Evolutionary conservation across 2,797 vertebrate species (phyloP).

Genomic region (Enteromius viviparus): DNA sequence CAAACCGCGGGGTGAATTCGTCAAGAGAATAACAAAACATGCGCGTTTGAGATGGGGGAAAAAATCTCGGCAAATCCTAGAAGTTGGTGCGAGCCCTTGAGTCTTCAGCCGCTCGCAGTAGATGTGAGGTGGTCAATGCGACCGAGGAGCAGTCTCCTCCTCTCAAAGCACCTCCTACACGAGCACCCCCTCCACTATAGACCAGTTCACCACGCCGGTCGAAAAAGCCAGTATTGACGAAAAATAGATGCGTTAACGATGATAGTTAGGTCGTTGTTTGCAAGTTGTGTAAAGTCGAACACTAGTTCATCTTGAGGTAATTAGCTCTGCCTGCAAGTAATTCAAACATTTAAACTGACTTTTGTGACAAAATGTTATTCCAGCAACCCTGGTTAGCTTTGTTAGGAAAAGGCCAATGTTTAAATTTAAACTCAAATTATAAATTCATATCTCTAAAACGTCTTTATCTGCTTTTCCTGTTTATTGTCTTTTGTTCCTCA

Average conservation of each 20-base stretch:
- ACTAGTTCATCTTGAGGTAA: background rate
- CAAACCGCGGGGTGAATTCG: background rate
- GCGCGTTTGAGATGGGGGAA: background rate
- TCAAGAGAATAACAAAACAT: constrained; percentile 2
- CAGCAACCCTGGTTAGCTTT: too few relatives aligned
- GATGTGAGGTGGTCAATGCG: constrained; percentile 36
- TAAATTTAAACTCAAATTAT: too few relatives aligned
- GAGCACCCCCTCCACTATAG: constrained; percentile 2
- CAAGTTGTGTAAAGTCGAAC: background rate
- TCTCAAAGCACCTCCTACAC: constrained; percentile 33
- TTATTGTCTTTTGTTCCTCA: background rate
- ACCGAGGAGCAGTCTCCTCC: constrained; percentile 38
- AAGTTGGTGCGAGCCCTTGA: constrained; percentile 10
- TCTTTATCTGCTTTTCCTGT: background rate
- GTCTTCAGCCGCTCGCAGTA: background rate
- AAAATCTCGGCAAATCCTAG: constrained; percentile 8
- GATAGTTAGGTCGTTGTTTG: background rate
- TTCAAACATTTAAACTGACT: background rate
- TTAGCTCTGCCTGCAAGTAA: background rate
- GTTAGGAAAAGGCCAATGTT: too few relatives aligned
- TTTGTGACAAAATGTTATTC: background rate
- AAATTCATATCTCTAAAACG: background rate
- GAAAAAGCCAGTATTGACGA: background rate
- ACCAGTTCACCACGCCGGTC: background rate
- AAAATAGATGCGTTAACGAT: background rate